phyloP scores from a whole-genome alignment of 2,888 invertebrate species.

The Monoplex corrugatus region DNA sequence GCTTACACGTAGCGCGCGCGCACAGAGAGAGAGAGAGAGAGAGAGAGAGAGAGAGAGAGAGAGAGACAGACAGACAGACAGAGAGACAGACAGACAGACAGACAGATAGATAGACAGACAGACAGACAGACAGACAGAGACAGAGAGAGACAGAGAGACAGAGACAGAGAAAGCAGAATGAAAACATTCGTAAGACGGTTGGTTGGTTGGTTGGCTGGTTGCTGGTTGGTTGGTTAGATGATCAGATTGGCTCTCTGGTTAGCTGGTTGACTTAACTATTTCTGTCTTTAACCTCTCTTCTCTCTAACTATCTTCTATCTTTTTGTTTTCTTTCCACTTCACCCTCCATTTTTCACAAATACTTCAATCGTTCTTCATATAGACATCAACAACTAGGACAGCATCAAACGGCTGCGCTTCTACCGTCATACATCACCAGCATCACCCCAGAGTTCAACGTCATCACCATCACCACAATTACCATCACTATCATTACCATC shows the following conservation, averaged over 20 bases:
- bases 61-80: slow-evolving; percentile 9
- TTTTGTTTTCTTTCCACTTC: neutral
- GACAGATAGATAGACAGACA: neutral
- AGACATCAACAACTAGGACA: neutral
- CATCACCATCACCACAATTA: neutral
- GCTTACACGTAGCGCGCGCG: neutral
- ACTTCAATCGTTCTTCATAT: neutral
- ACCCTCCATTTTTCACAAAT: neutral
- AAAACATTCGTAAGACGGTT: no score
- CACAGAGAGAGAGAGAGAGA: neutral
- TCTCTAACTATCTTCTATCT: neutral
- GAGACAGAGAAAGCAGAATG: neutral
- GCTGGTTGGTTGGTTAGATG: no score
- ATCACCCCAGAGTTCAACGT: neutral
- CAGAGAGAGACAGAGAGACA: neutral
- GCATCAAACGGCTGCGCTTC: no score
- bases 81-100: neutral
- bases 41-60: neutral
- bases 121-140: neutral
- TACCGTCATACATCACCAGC: neutral
- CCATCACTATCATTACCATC: no score
- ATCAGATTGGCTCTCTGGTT: no score
- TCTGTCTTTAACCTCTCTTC: neutral
- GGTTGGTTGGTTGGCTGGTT: no score
- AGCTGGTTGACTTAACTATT: no score